Base-by-base conservation (phyloP, 2,888 invertebrate species). In the Callinectes sapidus region DNA sequence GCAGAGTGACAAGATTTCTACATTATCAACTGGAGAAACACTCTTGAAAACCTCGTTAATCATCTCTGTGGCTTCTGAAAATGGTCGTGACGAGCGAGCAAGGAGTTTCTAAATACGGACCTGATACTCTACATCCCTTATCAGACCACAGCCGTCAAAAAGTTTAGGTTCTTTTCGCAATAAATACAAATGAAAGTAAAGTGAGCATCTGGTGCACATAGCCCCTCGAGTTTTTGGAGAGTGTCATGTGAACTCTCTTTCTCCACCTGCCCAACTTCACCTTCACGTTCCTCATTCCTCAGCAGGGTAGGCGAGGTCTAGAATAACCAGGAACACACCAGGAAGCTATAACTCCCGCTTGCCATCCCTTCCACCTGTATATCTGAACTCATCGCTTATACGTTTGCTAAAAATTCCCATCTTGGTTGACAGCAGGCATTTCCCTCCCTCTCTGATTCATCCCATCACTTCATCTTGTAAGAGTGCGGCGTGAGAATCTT, bases 271-370 rank as follows among this genome's bases (percentile, higher is more conserved):
- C 13, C 71, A 8, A 0, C 71, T 10, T 8, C 28, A 71, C 28
- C 71, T 71, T 71, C 71, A 23, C 23, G 28, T 28, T 71, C 71
- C 71, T 71, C 71, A 28, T 71, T 71, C n/a, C 28, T 71, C 28
- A 71, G 71, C n/a, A 13, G 28, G 71, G 28, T 28, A 28, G 71
- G 71, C 3, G n/a, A n/a, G 71, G 1, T 71, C 71, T 71, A 71
- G 71, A 71, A 71, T 71, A 71, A 71, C 71, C n/a, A n/a, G 71
- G n/a, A 71, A 71, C 23, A n/a, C 71, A 71, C n/a, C 28, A 28
- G 71, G 71, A 28, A 71, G n/a, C n/a, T 28, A 71, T 71, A 71
- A 28, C n/a, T 71, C 71, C 48, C 48, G 48, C 48, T 71, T 71
- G 28, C 71, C 71, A 71, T 71, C 71, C 10, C 71, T 28, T 71